Evolutionary conservation across 2,888 invertebrate genomes (phyloP).

Genomic region (Leucophora obtusa): DNA sequence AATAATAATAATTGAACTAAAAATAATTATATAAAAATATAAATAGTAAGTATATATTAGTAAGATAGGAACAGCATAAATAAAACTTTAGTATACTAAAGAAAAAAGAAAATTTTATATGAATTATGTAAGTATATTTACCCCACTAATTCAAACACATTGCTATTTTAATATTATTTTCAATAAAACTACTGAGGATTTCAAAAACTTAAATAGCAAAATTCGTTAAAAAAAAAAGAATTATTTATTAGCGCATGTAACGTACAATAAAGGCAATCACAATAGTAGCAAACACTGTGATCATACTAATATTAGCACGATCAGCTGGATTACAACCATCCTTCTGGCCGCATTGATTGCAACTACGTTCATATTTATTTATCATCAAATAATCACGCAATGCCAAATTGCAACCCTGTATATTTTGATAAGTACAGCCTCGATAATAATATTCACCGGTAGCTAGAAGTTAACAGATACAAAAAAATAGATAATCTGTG

Average conservation of each 20-base stretch:
- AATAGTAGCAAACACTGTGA: slow-evolving; percentile 27
- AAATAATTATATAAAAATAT: too few relatives aligned
- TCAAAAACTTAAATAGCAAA: too few relatives aligned
- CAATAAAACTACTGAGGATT: too few relatives aligned
- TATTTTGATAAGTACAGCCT: slow-evolving; percentile 63
- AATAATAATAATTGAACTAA: too few relatives aligned
- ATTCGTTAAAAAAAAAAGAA: too few relatives aligned
- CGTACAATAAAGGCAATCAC: background rate
- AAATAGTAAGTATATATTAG: too few relatives aligned
- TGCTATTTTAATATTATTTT: too few relatives aligned
- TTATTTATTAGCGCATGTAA: background rate
- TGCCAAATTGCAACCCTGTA: slow-evolving; percentile 37
- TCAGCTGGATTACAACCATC: slow-evolving; percentile 68
- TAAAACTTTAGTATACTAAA: too few relatives aligned
- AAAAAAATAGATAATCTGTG: background rate
- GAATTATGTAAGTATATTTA: too few relatives aligned
- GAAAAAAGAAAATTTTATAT: too few relatives aligned
- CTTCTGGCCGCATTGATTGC: background rate
- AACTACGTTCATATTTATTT: background rate
- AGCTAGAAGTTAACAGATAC: slow-evolving; percentile 1
- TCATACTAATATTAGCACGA: slow-evolving; percentile 35
- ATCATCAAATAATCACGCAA: slow-evolving; percentile 18
- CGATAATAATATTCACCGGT: slow-evolving; percentile 47
- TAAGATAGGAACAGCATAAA: too few relatives aligned
- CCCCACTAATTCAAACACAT: too few relatives aligned